A percentile compares a stretch with the other conserved stretches of the same genome.
Evolutionary conservation across 2,888 invertebrate species (phyloP).

Genomic region (Tillus elongatus): DNA sequence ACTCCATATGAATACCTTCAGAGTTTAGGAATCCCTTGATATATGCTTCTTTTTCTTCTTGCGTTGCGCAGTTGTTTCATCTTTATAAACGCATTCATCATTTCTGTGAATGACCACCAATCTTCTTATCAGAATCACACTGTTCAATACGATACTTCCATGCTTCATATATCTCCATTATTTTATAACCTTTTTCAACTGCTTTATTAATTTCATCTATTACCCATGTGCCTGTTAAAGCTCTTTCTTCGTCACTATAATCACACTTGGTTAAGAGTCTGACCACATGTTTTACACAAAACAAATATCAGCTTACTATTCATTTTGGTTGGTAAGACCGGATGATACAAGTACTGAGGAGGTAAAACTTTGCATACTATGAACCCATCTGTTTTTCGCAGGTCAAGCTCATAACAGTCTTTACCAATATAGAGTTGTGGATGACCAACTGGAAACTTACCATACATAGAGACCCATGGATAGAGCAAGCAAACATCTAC

Average conservation of each 20-base stretch:
- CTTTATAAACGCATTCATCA: constrained; percentile 26
- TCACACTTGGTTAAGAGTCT: constrained; percentile 19
- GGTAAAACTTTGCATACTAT: constrained; percentile 20
- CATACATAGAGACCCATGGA: constrained; percentile 27
- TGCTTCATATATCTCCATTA: constrained; percentile 22
- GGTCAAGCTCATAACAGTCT: constrained; percentile 12
- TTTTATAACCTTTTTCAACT: neutral
- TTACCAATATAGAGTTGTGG: constrained; percentile 23
- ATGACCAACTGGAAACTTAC: constrained; percentile 24
- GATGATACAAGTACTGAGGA: constrained; percentile 19
- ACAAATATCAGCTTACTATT: constrained; percentile 3
- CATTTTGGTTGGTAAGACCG: constrained; percentile 26
- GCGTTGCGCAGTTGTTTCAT: constrained; percentile 23
- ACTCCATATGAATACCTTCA: no score
- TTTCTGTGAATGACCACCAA: constrained; percentile 24
- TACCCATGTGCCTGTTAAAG: neutral
- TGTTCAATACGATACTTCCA: constrained; percentile 28
- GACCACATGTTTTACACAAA: neutral
- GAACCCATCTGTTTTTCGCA: constrained; percentile 9
- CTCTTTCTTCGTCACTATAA: constrained; percentile 3
- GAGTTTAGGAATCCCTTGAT: constrained; percentile 15
- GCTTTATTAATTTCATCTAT: neutral
- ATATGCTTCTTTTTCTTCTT: no score
- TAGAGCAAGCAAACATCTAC: constrained; percentile 26
- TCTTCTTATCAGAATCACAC: constrained; percentile 17